phyloP scores from a whole-genome alignment of 1,140 invertebrate species.

The Papilio dardanus region DNA sequence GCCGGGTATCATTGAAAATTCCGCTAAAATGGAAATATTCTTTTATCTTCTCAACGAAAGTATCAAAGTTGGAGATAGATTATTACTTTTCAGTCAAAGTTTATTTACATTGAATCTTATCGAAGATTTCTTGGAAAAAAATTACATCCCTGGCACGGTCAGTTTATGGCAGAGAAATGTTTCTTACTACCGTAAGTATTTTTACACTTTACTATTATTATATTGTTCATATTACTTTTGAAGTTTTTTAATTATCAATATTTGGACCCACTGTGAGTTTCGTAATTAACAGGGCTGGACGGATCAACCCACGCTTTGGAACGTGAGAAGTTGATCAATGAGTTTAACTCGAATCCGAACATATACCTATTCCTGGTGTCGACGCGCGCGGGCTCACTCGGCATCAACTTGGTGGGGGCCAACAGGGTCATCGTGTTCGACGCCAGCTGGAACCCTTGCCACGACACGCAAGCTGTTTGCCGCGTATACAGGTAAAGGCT shows the following conservation, averaged over 20 bases:
- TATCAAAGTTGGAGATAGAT: constrained; percentile 92
- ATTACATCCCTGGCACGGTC: constrained; percentile 88
- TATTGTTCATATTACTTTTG: background rate
- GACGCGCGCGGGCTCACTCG: constrained; percentile 97
- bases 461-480: constrained; percentile 99
- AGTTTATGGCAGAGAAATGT: constrained; percentile 93
- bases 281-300: constrained; percentile 88
- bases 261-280: too few species aligned
- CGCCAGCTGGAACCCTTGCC: constrained; percentile 99
- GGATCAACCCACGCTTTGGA: constrained; percentile 97
- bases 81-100: constrained; percentile 98
- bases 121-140: constrained; percentile 95
- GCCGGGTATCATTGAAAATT: constrained; percentile 95
- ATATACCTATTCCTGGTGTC: constrained; percentile 98
- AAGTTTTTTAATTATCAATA: background rate
- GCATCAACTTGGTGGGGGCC: constrained; percentile 98
- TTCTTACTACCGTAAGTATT: constrained; percentile 94
- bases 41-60: constrained; percentile 97
- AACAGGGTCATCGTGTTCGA: constrained; percentile 99
- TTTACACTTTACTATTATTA: background rate
- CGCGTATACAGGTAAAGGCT: constrained; percentile 91
- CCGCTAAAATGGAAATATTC: constrained; percentile 97
- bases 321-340: constrained; percentile 97
- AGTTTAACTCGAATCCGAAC: constrained; percentile 96
- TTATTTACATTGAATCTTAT: constrained; percentile 98